These are phyloP conservation scores for Patiria miniata DNA, from an alignment of 35 echinoderm and acorn worm species.

Conservation along the genomic window DNA sequence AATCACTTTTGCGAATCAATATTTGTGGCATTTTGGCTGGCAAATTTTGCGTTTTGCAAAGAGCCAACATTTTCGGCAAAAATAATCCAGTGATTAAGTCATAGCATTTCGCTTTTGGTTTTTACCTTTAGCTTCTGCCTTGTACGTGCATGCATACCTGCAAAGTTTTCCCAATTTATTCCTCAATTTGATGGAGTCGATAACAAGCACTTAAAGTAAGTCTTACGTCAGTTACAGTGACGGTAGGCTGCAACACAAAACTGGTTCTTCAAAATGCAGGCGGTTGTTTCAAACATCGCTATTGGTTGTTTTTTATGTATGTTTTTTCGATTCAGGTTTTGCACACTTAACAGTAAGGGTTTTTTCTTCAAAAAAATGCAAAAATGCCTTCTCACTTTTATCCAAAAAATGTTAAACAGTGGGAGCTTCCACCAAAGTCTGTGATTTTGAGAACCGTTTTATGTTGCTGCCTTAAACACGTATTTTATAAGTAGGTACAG, in stretches of 20 bases:
- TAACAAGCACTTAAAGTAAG: not conserved
- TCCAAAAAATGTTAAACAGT: not conserved
- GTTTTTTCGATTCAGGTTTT: not conserved
- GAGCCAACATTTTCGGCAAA: no score
- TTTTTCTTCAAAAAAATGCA: no score
- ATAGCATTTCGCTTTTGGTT: no score
- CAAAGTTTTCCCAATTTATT: no score
- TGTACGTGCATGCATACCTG: no score
- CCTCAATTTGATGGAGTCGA: no score
- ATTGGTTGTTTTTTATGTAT: not conserved
- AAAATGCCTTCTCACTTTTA: not conserved
- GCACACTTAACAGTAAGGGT: no score
- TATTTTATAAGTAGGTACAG: not conserved
- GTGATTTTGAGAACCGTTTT: not conserved
- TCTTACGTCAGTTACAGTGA: constrained; percentile 3
- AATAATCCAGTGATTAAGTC: no score
- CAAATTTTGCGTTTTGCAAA: no score
- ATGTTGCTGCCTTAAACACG: not conserved
- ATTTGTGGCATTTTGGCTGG: no score
- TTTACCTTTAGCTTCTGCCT: no score
- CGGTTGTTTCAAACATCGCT: not conserved
- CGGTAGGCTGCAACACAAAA: not conserved
- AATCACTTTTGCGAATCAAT: no score
- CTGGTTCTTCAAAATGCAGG: not conserved
- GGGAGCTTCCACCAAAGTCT: not conserved